Evolutionary conservation across 2,888 invertebrate genomes (phyloP).

Genomic region (Oithona nana): DNA sequence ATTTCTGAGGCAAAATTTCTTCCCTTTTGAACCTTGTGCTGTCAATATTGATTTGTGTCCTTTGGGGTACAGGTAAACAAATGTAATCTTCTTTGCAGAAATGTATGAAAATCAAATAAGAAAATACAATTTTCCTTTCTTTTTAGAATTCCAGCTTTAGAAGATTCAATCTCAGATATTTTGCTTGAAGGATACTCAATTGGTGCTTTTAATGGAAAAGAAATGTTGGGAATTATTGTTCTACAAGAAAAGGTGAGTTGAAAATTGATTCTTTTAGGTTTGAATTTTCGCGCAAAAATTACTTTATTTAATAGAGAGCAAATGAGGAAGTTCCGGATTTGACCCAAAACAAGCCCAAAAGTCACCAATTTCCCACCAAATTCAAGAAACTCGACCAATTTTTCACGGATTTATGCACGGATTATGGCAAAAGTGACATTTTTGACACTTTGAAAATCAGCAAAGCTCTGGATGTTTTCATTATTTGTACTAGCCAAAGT

Average conservation of each 20-base stretch:
- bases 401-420: neutral
- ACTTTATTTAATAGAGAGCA: neutral
- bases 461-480: neutral
- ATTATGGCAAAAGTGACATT: neutral
- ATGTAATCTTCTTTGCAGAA: too few relatives aligned
- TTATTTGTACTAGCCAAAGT: neutral
- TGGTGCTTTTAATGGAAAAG: neutral
- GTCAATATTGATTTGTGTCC: neutral
- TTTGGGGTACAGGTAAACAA: neutral
- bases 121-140: neutral
- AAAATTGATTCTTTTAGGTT: neutral
- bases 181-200: neutral
- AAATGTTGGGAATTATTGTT: neutral
- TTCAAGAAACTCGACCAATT: neutral
- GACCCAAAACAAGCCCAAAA: neutral
- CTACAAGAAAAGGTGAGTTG: neutral
- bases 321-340: neutral
- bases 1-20: neutral
- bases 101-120: neutral
- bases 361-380: neutral
- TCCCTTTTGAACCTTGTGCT: neutral
- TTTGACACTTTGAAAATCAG: neutral
- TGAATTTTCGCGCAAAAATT: neutral
- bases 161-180: neutral
- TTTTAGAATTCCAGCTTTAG: neutral